phyloP scores from a whole-genome alignment of 2,113 vertebrate species.

The Tachysurus vachellii region DNA sequence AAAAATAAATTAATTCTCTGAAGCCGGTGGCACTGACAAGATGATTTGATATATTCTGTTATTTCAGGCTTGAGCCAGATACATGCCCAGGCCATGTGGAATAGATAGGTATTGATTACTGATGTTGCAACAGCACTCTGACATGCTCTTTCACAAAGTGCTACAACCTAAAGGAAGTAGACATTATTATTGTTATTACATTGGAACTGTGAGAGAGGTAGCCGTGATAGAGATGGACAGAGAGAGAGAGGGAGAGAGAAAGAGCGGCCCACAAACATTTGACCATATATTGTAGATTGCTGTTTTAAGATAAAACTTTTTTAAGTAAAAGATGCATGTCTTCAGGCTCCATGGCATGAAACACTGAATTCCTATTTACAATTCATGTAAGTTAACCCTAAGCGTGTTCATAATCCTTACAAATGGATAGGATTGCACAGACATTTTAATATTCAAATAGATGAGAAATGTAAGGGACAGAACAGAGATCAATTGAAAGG shows the following conservation, averaged over 20 bases:
- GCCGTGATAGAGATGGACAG: neutral
- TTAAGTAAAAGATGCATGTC: neutral
- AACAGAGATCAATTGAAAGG: slow-evolving; percentile 37
- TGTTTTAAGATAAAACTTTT: neutral
- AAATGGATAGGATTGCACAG: neutral
- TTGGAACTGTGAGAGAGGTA: neutral
- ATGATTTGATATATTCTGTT: slow-evolving; percentile 1
- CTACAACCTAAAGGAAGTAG: neutral
- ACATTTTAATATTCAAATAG: slow-evolving; percentile 1
- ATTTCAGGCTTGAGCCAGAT: neutral
- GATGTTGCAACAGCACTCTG: neutral
- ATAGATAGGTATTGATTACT: slow-evolving; percentile 13
- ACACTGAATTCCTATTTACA: neutral
- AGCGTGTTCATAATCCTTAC: neutral
- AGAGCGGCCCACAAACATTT: neutral
- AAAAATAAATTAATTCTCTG: neutral
- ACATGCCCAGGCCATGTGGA: neutral
- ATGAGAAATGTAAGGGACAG: neutral
- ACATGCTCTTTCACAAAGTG: slow-evolving; percentile 13
- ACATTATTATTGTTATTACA: neutral
- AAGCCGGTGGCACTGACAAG: neutral
- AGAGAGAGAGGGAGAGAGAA: slow-evolving; percentile 1
- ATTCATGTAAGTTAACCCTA: neutral
- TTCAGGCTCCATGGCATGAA: neutral
- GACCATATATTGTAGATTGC: neutral